Evolutionary conservation across 2,113 vertebrate species (phyloP), one percentile per base, ranked within the genome.

Genomic region (Epinephelus lanceolatus): DNA sequence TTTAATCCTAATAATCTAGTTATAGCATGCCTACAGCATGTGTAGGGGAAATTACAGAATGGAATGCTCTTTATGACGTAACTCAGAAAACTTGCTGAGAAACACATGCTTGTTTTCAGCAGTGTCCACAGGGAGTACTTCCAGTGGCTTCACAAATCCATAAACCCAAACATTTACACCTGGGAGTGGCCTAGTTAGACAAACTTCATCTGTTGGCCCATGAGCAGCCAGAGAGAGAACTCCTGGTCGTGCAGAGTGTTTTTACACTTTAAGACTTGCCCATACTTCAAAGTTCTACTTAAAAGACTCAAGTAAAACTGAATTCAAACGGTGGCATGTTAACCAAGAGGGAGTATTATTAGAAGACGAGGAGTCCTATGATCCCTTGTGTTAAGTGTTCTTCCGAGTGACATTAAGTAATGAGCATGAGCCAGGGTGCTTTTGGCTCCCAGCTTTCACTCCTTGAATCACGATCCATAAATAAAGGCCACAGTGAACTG

Each of bases 381-480:
- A 75, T 84, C 49, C 53, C 33, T 52, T 49, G 47, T 49, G 71
- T 71, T 53, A 75, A 78, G 47, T 37, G 67, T 74, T 81, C 68
- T 74, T 80, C 56, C 8, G 18, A 52, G 62, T 75, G 72, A 49
- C 45, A 73, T 75, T 61, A 37, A 78, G 25, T 21, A 65, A 71
- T 69, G 30, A 86, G 71, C 23, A 19, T 60, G 37, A 53, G 75
- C 71, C 25, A 76, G 62, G 45, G 74, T 21, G 45, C 40, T 77
- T 73, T 52, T n/a, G 10, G 49, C 40, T 53, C n/a, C 47, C 40
- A 47, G 55, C 61, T 51, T 67, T 71, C n/a, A 51, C 59, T 61
- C 63, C 23, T 59, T 79, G 55, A 85, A 76, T 67, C 68, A 53
- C 45, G 27, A 52, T 37, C 69, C 71, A 85, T 49, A 57, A 86